Conservation (phyloP, 2,888 invertebrate species). For the Mesochorus sp. region DNA sequence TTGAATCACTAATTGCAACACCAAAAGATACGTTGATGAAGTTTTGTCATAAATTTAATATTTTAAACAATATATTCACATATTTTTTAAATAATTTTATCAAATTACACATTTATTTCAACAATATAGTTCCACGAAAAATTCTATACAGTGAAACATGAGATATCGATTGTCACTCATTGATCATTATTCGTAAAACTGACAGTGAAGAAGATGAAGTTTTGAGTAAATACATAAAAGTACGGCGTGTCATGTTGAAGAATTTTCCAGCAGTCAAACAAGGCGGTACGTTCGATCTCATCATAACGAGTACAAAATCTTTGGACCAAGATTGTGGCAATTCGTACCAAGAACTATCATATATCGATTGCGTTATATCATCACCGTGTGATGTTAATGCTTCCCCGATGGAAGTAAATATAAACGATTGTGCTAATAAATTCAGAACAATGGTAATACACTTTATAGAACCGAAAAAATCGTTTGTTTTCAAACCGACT, state of each 20-base stretch:
- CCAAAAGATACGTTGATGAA: no score
- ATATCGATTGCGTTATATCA: constrained; percentile 60
- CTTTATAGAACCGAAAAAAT: constrained; percentile 41
- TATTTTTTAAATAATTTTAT: no score
- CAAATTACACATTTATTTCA: no score
- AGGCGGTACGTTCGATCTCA: constrained; percentile 64
- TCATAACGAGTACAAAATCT: constrained; percentile 65
- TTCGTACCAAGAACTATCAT: constrained; percentile 65
- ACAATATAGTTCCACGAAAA: no score
- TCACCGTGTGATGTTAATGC: constrained; percentile 62
- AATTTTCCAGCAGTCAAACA: constrained; percentile 63
- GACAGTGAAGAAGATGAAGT: constrained; percentile 63
- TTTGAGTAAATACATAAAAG: constrained; percentile 61
- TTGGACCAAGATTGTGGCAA: constrained; percentile 61
- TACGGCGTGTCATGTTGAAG: constrained; percentile 57
- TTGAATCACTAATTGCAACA: no score
- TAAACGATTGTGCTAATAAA: constrained; percentile 61
- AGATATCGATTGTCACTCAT: constrained; percentile 28
- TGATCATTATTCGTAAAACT: constrained; percentile 59
- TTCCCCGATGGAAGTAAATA: constrained; percentile 66
- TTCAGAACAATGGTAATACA: constrained; percentile 46
- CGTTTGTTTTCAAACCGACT: constrained; percentile 48
- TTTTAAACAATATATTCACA: no score
- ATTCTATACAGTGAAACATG: not conserved
- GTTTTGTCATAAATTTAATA: no score